These are phyloP conservation scores for Neosilurus mollespiculum DNA, from an alignment of 2,797 vertebrate species.

Conservation along the genomic window DNA sequence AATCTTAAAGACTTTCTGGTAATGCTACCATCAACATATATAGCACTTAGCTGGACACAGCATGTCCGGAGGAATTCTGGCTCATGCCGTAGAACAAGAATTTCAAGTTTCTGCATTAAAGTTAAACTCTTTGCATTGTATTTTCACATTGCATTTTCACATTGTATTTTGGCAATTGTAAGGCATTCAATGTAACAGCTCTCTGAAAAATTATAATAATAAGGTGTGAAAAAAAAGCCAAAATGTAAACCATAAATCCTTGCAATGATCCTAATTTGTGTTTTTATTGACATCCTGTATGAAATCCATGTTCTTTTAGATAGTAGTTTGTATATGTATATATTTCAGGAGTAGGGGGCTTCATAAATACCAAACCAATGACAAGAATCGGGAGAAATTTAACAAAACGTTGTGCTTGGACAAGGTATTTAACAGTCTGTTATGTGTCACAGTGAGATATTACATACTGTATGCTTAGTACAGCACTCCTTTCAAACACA, in stretches of 20 bases:
- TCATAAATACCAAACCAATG: background rate
- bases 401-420: constrained; percentile 36
- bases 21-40: background rate
- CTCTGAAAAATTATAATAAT: background rate
- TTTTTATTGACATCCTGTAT: background rate
- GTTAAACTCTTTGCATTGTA: background rate
- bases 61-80: background rate
- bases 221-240: background rate
- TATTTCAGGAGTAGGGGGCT: background rate
- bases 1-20: background rate
- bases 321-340: background rate
- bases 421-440: constrained; percentile 51
- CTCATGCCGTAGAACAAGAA: background rate
- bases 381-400: constrained; percentile 33
- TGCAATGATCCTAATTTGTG: background rate
- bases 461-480: constrained; percentile 37
- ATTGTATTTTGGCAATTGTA: background rate
- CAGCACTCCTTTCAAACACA: constrained; percentile 54
- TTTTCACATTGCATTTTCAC: background rate
- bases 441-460: constrained; percentile 46
- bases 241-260: background rate
- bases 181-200: background rate
- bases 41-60: background rate
- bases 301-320: background rate
- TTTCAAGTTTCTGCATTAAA: background rate